phyloP scores from a whole-genome alignment of 2,113 vertebrate species.

The Corythaeola cristata region DNA sequence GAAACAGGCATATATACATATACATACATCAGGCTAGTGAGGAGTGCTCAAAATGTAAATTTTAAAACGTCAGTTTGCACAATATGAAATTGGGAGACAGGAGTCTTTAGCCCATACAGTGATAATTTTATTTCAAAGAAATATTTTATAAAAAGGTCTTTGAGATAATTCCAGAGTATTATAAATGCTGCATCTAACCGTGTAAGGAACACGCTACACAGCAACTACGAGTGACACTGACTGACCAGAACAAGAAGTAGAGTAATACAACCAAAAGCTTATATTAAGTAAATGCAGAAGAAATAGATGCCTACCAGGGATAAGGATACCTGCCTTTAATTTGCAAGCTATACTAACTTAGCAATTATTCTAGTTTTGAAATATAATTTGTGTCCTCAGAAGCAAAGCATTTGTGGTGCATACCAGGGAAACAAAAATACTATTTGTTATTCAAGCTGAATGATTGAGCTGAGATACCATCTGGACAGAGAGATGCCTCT shows the following conservation, averaged over 20 bases:
- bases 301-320: background rate
- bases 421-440: background rate
- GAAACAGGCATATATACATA: background rate
- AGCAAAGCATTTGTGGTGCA: background rate
- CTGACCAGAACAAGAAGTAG: background rate
- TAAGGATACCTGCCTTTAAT: background rate
- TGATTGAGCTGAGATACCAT: background rate
- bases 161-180: background rate
- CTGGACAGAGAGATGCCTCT: background rate
- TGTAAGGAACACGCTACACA: accelerated
- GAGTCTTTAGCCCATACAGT: background rate
- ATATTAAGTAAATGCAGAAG: background rate
- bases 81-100: background rate
- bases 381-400: background rate
- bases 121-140: background rate
- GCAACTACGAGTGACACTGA: background rate
- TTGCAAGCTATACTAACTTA: background rate
- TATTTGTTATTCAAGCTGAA: background rate
- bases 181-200: background rate
- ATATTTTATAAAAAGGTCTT: background rate
- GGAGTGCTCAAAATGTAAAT: background rate
- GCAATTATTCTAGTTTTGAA: background rate
- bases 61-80: background rate
- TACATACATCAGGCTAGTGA: background rate
- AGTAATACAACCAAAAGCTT: background rate